Conservation (phyloP, 2,888 invertebrate genomes). For the Ochlodes sylvanus region DNA sequence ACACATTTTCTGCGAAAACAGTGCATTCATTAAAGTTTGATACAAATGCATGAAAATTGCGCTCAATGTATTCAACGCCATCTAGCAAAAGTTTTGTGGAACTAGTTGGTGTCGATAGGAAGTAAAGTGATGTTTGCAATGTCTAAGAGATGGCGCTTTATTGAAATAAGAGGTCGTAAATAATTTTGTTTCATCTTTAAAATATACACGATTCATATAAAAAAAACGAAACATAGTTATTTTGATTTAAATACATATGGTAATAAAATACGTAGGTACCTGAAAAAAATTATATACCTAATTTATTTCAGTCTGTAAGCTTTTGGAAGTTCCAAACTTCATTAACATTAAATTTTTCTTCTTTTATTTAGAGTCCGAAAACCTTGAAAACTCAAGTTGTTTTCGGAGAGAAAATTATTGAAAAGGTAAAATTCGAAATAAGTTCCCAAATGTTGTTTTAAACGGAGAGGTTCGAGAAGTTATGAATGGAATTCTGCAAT, state of each 20-base stretch:
- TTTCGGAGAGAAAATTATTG: background rate
- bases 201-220: too few relatives aligned
- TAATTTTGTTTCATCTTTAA: too few relatives aligned
- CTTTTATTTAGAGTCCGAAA: background rate
- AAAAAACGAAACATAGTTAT: too few relatives aligned
- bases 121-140: background rate
- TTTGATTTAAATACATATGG: too few relatives aligned
- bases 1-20: conserved; percentile 74
- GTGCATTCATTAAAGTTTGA: conserved; percentile 41
- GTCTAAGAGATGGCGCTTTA: conserved; percentile 41
- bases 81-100: conserved; percentile 46
- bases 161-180: background rate
- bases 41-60: conserved; percentile 20
- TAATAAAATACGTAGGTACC: too few relatives aligned
- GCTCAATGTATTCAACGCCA: conserved; percentile 52
- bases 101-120: conserved; percentile 31
- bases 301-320: too few relatives aligned
- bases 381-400: conserved; percentile 6
- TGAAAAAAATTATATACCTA: too few relatives aligned
- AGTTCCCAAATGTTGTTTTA: conserved; percentile 12
- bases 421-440: background rate
- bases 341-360: conserved; percentile 1
- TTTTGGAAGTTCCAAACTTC: background rate
- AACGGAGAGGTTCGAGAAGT: background rate
- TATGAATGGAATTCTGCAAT: background rate